A percentile compares a stretch with the other conserved stretches of the same genome.
Conservation (phyloP, 2,888 invertebrate species). For the Trisateles emortualis region DNA sequence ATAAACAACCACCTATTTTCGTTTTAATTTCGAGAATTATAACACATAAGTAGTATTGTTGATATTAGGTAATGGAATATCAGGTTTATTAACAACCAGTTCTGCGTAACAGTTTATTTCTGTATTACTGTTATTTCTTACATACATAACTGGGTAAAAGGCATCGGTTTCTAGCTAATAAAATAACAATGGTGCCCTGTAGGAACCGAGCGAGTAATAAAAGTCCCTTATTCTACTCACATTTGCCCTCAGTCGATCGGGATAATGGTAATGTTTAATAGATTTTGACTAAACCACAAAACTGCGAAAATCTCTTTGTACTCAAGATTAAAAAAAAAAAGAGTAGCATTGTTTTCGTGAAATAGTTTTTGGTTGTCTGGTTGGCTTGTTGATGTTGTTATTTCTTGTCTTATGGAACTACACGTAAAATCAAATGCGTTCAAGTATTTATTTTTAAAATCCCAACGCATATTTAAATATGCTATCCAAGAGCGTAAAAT, state of each 20-base stretch:
- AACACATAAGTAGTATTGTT: conserved; percentile 14
- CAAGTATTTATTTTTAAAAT: too few relatives aligned
- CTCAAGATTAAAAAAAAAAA: too few relatives aligned
- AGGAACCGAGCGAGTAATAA: neutral
- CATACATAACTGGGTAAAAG: conserved; percentile 30
- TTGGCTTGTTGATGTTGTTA: too few relatives aligned
- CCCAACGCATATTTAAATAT: too few relatives aligned
- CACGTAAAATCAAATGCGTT: too few relatives aligned
- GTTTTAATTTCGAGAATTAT: conserved; percentile 16
- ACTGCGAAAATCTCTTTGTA: neutral
- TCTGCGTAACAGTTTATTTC: conserved; percentile 20
- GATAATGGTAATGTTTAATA: neutral
- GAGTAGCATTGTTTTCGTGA: too few relatives aligned
- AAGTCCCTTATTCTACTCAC: neutral
- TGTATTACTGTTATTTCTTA: conserved; percentile 31
- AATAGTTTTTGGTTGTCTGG: too few relatives aligned
- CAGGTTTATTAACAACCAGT: conserved; percentile 20
- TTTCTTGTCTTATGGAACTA: too few relatives aligned
- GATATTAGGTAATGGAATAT: conserved; percentile 29
- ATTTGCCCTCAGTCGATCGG: neutral
- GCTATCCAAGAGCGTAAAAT: too few relatives aligned
- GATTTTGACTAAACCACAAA: neutral
- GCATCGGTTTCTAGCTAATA: conserved; percentile 32
- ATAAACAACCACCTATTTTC: conserved; percentile 14
- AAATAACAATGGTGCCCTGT: conserved; percentile 37